These are phyloP conservation scores for Taenaris catops DNA, from an alignment of 2,888 invertebrate species.

Conservation along the genomic window DNA sequence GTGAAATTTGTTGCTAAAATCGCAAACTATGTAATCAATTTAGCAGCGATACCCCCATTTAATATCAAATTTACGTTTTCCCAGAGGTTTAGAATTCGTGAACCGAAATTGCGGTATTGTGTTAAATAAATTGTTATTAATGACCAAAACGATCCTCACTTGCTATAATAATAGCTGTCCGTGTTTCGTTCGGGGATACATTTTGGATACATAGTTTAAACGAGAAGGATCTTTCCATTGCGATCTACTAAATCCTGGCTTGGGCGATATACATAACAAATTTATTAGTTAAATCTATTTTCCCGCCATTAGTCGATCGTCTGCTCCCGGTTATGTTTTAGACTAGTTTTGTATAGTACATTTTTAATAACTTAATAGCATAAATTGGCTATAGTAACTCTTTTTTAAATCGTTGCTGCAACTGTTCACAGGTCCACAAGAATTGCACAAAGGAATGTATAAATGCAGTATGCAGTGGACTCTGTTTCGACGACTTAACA, in stretches of 20 bases:
- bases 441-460: no score
- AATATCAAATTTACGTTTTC: slow-evolving; percentile 71
- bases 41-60: slow-evolving; percentile 45
- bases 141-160: slow-evolving; percentile 66
- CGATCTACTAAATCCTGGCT: slow-evolving; percentile 20
- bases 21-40: slow-evolving; percentile 71
- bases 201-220: slow-evolving; percentile 37
- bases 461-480: no score
- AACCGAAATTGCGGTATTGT: slow-evolving; percentile 69
- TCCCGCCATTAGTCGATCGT: no score
- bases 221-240: slow-evolving; percentile 30
- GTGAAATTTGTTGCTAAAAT: slow-evolving; percentile 21
- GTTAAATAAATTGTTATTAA: slow-evolving; percentile 78
- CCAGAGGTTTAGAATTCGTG: slow-evolving; percentile 61
- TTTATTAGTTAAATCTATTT: background rate
- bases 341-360: no score
- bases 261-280: background rate
- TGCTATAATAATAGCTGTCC: slow-evolving; percentile 56
- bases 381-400: no score
- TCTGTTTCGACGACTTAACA: no score
- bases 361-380: no score
- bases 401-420: no score
- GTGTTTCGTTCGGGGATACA: slow-evolving; percentile 56
- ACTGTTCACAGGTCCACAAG: no score
- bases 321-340: no score